Base-by-base conservation (phyloP, 30 jellyfish, hydroid and myxozoan species). In the Turritopsis dohrnii region DNA sequence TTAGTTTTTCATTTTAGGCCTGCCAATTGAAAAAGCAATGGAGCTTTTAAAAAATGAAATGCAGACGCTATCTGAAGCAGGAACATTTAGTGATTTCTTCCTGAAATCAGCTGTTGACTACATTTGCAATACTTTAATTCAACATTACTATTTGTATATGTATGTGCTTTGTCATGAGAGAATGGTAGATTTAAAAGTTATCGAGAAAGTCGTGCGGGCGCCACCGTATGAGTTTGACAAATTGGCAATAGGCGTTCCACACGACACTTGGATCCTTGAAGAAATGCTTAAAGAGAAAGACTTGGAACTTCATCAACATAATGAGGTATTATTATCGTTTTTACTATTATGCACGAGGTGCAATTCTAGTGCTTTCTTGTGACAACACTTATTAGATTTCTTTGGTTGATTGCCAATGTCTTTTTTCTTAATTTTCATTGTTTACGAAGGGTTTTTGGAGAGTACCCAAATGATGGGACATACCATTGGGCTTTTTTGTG, bases 131-230 rank as follows among this genome's bases (percentile, higher is more conserved):
- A 77, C 79, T 17, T 19, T 77, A 19, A 77, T 77, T 28, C 85
- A 77, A 28, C 85, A 77, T 52, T 60, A 60, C 28, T n/a, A 30
- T 52, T 52, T 77, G 85, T 77, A 28, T 60, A 25, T 1, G 28
- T 29, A 29, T 77, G 85, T 66, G 28, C 29, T 77, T 21, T 77
- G 85, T 28, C 28, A 77, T 25, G 72, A 77, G 53, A 60, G 71
- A 30, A 66, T 18, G 19, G 85, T 1, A 52, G 27, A 26, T 18
- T 20, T 77, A 26, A 8, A 53, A 19, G 85, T 29, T n/a, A 16
- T 18, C 71, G 29, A 29, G 53, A 7, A 1, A 0, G 27, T 77
- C 25, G 29, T 77, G 0, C 71, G 28, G 28, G 71, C 72, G 19
- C 66, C 71, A 75, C 66, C 83, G 53, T 25, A 52, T 29, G 73